Base-by-base conservation (phyloP, 1,140 invertebrate species). In the Formica exsecta region DNA sequence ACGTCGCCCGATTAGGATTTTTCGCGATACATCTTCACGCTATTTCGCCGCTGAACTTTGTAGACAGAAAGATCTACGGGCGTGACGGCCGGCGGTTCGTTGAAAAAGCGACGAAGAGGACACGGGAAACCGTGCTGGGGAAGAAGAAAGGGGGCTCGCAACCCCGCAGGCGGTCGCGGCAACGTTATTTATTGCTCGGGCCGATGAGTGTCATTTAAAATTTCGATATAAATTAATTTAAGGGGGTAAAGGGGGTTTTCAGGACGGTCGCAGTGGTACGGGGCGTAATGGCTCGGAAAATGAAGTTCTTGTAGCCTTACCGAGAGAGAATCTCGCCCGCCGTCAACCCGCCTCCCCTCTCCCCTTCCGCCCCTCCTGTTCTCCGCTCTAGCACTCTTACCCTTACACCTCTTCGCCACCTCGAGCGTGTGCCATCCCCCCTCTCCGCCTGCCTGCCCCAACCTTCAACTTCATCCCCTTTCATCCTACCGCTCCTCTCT, bases 161-260 rank as follows among this genome's bases (percentile, higher is more conserved):
- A 62, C 57, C 65, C 68, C 59, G 54, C 51, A 64, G 64, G 76
- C 85, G 85, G 77, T 80, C 64, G 59, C 75, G 74, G 44, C 70
- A 61, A 62, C 57, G 88, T 93, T 94, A 94, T 94, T 94, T 94
- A 94, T 92, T 89, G 91, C 87, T 89, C 89, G 83, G 89, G 75
- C 77, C 91, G 92, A 94, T 92, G 92, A 93, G 92, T 93, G 93
- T 94, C 93, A 93, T 94, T 94, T 93, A 93, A 94, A 94, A 94
- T 94, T 94, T 94, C 92, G 92, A 94, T 94, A 93, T 94, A 94
- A 94, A 94, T 94, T 94, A 94, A 94, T 94, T 94, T 94, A 93
- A 92, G 90, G 88, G 86, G 90, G 79, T 84, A 92, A 93, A 93
- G 91, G 90, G 76, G 91, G 92, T 94, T 92, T 92, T 81, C 73